phyloP scores from a whole-genome alignment of 2,888 invertebrate genomes.

The Drosophila kuntzei region DNA sequence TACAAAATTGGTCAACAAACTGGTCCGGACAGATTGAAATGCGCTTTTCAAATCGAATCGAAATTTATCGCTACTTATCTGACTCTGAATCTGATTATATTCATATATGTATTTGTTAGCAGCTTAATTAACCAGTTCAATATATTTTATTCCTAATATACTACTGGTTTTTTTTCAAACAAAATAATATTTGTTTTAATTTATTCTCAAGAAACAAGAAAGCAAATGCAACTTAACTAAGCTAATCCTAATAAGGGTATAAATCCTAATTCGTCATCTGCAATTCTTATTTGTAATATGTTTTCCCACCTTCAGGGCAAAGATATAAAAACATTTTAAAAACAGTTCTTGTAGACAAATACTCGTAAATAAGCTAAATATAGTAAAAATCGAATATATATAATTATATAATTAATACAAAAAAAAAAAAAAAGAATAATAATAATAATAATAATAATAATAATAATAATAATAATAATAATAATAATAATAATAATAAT shows the following conservation, averaged over 20 bases:
- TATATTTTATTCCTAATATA: constrained; percentile 13
- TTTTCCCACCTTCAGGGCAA: background rate
- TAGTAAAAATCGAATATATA: too few species aligned
- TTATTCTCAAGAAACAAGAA: background rate
- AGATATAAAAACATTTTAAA: too few species aligned
- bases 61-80: constrained; percentile 4
- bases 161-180: constrained; percentile 2
- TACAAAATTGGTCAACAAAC: constrained; percentile 28
- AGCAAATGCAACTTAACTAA: constrained; percentile 1
- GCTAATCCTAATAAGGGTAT: background rate
- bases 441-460: too few species aligned
- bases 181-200: background rate
- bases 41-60: constrained; percentile 14
- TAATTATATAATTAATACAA: too few species aligned
- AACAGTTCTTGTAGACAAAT: too few species aligned
- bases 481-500: too few species aligned
- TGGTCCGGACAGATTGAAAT: constrained; percentile 29
- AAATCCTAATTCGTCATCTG: background rate
- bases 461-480: too few species aligned
- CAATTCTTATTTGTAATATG: background rate
- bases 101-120: constrained; percentile 16
- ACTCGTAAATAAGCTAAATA: too few species aligned
- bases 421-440: too few species aligned
- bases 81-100: constrained; percentile 17
- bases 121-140: constrained; percentile 26